Evolutionary conservation across 1,140 invertebrate genomes (phyloP), one percentile per base, ranked within the genome.

Genomic region (Cyclina sinensis): DNA sequence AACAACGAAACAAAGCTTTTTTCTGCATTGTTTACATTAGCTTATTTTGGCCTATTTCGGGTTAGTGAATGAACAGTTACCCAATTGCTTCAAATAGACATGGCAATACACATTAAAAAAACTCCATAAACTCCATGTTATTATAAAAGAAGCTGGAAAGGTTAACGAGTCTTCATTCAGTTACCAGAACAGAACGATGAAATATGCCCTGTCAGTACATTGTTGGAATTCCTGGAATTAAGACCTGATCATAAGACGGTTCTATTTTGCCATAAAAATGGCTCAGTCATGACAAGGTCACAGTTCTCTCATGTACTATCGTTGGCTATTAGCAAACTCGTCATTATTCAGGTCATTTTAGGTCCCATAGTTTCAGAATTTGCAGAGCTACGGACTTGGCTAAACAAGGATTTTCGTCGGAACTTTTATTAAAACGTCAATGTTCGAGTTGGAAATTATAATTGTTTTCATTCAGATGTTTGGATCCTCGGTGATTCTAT

Each of bases 361-460:
- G 54, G 30, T 51, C 48, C 5, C 76, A 79, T 30, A 82, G 80
- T 68, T 82, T 82, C n/a, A 46, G 59, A 16, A 82, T 82, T 43
- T 57, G 80, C 11, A 82, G 80, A 24, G 80, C 80, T n/a, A 65
- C 80, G 18, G 80, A 82, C 12, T 32, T 82, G 35, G 57, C 54
- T 7, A n/a, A 7, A 27, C n/a, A 16, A n/a, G 80, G 80, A 0
- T 12, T 65, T 9, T n/a, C 80, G 3, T 43, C 32, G 3, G 54
- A 62, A 46, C n/a, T n/a, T n/a, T n/a, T n/a, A n/a, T n/a, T n/a
- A n/a, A n/a, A n/a, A n/a, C n/a, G n/a, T n/a, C n/a, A n/a, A n/a
- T n/a, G n/a, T n/a, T n/a, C n/a, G n/a, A n/a, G n/a, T n/a, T n/a
- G n/a, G n/a, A n/a, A n/a, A n/a, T n/a, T n/a, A n/a, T n/a, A n/a